Conservation (phyloP, 92 coral and sea anemone species). For the Siderastrea siderea region DNA sequence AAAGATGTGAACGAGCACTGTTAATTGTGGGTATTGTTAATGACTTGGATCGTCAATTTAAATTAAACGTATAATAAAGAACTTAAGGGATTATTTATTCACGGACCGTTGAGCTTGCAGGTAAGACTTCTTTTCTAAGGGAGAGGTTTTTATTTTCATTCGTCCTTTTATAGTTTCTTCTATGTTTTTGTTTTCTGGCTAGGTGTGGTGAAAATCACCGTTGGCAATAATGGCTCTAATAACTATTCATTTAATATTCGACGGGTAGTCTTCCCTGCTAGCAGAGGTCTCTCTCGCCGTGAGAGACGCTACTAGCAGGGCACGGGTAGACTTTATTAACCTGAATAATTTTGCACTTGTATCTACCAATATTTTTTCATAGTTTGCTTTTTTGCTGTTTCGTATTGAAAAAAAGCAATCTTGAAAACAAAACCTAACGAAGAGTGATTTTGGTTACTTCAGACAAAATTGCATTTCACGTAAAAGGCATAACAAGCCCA, state of each 20-base stretch:
- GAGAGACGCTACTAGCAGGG: too few species aligned
- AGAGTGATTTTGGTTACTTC: neutral
- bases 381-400: neutral
- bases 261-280: too few species aligned
- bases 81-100: neutral
- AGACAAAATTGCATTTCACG: neutral
- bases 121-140: neutral
- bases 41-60: neutral
- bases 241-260: too few species aligned
- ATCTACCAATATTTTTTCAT: too few species aligned
- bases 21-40: neutral
- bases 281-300: too few species aligned
- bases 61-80: neutral
- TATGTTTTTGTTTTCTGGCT: neutral
- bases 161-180: neutral
- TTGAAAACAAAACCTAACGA: neutral
- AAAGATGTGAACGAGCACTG: neutral
- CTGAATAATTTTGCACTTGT: neutral
- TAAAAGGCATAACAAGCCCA: neutral
- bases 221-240: too few species aligned
- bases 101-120: constrained; percentile 20
- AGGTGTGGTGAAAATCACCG: too few species aligned
- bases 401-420: neutral
- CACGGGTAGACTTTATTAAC: neutral
- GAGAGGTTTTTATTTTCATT: neutral